Base-by-base conservation (phyloP, 37 sponge, comb jelly and placozoan species). In the Halichondria panicea region DNA sequence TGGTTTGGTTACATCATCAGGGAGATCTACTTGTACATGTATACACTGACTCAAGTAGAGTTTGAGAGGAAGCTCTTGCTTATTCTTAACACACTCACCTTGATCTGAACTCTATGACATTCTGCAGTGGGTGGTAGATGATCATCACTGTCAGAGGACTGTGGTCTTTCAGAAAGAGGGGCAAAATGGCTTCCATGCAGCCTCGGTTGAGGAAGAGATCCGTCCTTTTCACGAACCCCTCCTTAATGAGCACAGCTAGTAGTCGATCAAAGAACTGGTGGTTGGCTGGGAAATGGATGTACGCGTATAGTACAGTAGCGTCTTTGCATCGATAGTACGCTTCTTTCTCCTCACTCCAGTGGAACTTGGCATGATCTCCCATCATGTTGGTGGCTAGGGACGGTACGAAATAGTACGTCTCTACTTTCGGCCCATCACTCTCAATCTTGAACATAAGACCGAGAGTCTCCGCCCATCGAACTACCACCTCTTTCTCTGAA, bases 31-130 rank as follows among this genome's bases (percentile, higher is more conserved):
- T n/a, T n/a, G n/a, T n/a, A n/a, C n/a, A n/a, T n/a, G n/a, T n/a
- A n/a, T n/a, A 48, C 13, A 18, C 52, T 48, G 52, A 48, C 15
- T 11, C 52, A 48, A 48, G 15, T 48, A 58, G 5, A 58, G 59
- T 28, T 7, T 7, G 21, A 30, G n/a, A 6, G n/a, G 59, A 58
- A 30, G n/a, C n/a, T n/a, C n/a, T n/a, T n/a, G n/a, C n/a, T n/a
- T 7, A 58, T 58, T 58, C 21, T 7, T n/a, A n/a, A 18, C 27
- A 8, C 12, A 71, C 72, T 72, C 58, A 77, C 84, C n/a, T 59
- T 33, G 77, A 18, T 53, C 80, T 63, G 80, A 86, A 86, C 56
- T 86, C 86, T 24, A 86, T 73, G 43, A 78, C 72, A 37, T 78
- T 86, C 68, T 86, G 86, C 5, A 86, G 40, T 13, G 73, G 66